Evolutionary conservation across 2,797 vertebrate species (phyloP), one percentile per base, ranked within the genome.

Genomic region (Luscinia megarhynchos): DNA sequence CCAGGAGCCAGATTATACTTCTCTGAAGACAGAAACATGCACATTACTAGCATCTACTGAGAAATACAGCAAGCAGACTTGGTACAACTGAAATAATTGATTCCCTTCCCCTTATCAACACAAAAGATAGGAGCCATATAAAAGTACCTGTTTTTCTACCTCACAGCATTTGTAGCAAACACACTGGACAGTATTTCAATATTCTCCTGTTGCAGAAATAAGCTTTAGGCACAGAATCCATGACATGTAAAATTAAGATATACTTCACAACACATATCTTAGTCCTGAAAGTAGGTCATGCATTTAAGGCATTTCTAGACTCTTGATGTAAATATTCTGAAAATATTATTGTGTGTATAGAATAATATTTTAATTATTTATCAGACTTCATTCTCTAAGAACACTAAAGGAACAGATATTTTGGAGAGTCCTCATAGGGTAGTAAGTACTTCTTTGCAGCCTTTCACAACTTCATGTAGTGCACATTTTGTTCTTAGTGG

Each of bases 261-360:
- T 32, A 95, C 34, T 86, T 85, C 82, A 55, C 38, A 66, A 83
- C 90, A 80, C 48, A 12, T 58, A 89, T 91, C 68, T 80, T 70
- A 70, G 66, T 78, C 84, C 32, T 91, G 69, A 94, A 95, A 95
- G 82, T 91, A 96, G 92, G 94, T 93, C 89, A 96, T 22, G 48
- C 30, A 72, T 86, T 89, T 81, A 70, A 91, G 92, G 69, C 82
- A 90, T 73, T 90, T 95, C 73, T 48, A 89, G 69, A 70, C 41
- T 85, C 54, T 53, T n/a, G 38, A 86, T 86, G 80, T 69, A 94
- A 93, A 86, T 84, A 91, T 72, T 94, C 73, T 84, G 70, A 94
- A 94, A 93, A 92, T 55, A 61, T 79, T 64, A 63, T 82, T 82
- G 22, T 61, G 30, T 72, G 58, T 73, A 64, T 32, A 79, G 87